A percentile compares a stretch with the other conserved stretches of the same genome.
Conservation (phyloP, 1,140 invertebrate genomes). For the Bombus superbus region DNA sequence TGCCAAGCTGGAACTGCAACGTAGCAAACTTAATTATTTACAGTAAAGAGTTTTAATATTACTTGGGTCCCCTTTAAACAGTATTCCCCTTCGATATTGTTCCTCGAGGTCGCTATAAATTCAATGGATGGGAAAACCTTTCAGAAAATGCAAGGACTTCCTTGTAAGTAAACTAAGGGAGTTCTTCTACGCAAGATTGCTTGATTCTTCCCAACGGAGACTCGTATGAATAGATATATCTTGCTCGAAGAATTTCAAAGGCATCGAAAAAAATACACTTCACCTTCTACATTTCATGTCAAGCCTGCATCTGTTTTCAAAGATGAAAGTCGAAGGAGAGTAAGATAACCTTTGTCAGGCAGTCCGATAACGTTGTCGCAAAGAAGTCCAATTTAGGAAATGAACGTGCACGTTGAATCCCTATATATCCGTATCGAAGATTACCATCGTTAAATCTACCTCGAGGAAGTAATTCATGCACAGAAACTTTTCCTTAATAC, state of each 20-base stretch:
- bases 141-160: not conserved
- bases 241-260: not conserved
- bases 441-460: no score
- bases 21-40: not conserved
- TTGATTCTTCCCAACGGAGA: not conserved
- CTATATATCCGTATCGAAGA: no score
- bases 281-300: not conserved
- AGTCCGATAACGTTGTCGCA: not conserved
- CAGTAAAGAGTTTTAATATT: not conserved
- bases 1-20: not conserved
- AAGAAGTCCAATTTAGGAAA: no score
- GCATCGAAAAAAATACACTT: no score
- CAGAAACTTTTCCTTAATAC: not conserved
- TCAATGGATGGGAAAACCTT: constrained; percentile 5
- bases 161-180: not conserved
- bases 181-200: not conserved
- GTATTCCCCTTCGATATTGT: not conserved
- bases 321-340: not conserved
- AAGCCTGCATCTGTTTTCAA: not conserved
- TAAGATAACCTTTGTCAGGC: not conserved
- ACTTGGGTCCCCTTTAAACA: not conserved
- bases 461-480: no score
- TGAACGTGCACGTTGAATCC: no score
- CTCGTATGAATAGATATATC: not conserved
- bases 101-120: not conserved